Conservation (phyloP, 1,140 invertebrate species). For the Neuroterus valhalla region DNA sequence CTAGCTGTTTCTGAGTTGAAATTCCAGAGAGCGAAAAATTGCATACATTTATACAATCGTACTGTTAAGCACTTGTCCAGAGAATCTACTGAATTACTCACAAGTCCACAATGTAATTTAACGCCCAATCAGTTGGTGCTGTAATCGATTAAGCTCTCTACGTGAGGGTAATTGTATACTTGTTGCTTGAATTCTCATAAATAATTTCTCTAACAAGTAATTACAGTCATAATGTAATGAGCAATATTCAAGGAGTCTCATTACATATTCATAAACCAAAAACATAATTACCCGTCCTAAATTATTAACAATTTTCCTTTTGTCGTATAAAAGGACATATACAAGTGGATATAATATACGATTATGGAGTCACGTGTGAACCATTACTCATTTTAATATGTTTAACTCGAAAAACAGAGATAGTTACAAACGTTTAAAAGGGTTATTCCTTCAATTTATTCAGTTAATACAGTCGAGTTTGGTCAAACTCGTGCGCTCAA, state of each 20-base stretch:
- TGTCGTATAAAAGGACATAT: background rate
- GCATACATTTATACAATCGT: background rate
- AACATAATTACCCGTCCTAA: background rate
- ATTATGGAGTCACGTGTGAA: background rate
- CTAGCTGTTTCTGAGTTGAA: too few relatives aligned
- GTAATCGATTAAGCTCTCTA: constrained; percentile 27
- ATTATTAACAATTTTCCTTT: background rate
- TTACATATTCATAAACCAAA: background rate
- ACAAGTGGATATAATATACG: too few relatives aligned
- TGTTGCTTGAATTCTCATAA: constrained; percentile 18
- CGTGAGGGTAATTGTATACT: constrained; percentile 27
- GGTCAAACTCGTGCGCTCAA: background rate
- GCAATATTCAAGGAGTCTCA: background rate
- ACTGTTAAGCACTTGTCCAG: background rate
- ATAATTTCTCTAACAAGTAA: constrained; percentile 20
- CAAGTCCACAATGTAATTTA: constrained; percentile 18
- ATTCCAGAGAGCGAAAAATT: too few relatives aligned
- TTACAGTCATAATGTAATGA: background rate
- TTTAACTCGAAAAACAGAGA: constrained; percentile 1
- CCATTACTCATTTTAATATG: background rate
- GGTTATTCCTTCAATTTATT: constrained; percentile 19
- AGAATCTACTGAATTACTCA: constrained; percentile 8
- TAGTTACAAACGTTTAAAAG: constrained; percentile 7
- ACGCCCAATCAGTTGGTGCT: constrained; percentile 23
- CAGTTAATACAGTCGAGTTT: background rate